phyloP scores from a whole-genome alignment of 2,888 invertebrate species.

The Hemaris fuciformis region DNA sequence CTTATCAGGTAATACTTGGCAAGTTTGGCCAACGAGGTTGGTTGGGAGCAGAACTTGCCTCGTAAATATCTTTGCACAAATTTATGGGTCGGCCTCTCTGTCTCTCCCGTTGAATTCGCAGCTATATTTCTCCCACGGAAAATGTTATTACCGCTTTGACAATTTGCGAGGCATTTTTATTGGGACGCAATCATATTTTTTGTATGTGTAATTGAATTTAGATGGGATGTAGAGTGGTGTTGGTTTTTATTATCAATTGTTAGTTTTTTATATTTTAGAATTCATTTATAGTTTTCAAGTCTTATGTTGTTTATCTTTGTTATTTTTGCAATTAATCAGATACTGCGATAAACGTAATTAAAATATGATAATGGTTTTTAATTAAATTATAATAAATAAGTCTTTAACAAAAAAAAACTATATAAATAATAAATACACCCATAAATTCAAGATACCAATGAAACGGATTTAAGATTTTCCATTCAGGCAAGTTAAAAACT shows the following conservation, averaged over 20 bases:
- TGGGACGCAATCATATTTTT: not conserved
- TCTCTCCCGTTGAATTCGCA: slow-evolving; percentile 17
- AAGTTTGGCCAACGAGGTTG: slow-evolving; percentile 13
- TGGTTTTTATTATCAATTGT: not conserved
- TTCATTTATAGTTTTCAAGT: too few relatives aligned
- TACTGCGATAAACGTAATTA: too few relatives aligned
- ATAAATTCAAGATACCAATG: too few relatives aligned
- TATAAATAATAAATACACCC: too few relatives aligned
- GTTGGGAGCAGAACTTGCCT: slow-evolving; percentile 19
- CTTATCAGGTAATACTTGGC: slow-evolving; percentile 16
- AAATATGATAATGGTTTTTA: too few relatives aligned
- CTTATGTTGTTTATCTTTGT: too few relatives aligned
- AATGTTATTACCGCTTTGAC: slow-evolving; percentile 19
- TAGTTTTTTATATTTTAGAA: not conserved
- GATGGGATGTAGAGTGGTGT: not conserved
- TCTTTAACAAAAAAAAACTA: too few relatives aligned
- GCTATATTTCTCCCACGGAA: slow-evolving; percentile 12
- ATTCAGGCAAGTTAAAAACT: too few relatives aligned
- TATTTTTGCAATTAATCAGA: too few relatives aligned
- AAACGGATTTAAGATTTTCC: too few relatives aligned
- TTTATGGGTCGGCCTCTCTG: slow-evolving; percentile 19
- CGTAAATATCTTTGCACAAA: slow-evolving; percentile 27
- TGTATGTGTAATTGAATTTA: not conserved
- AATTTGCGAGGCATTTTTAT: slow-evolving; percentile 14
- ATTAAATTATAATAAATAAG: too few relatives aligned